Conservation (phyloP, 1,140 invertebrate species). For the Whitmania pigra region DNA sequence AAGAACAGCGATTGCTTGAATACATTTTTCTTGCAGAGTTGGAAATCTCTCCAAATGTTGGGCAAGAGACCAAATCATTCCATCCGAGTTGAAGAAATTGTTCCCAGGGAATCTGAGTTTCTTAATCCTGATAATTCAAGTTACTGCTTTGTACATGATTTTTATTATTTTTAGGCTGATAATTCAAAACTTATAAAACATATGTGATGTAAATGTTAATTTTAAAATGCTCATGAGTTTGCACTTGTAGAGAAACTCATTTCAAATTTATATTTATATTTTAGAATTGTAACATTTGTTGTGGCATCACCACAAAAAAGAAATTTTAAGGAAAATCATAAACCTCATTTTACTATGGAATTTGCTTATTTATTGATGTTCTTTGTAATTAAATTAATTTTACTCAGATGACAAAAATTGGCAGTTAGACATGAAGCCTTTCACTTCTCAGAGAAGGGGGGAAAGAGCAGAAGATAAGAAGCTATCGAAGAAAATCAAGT, state of each 20-base stretch:
- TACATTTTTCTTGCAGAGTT: too few species aligned
- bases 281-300: neutral
- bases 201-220: neutral
- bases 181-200: neutral
- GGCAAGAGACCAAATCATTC: constrained; percentile 2
- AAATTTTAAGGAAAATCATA: neutral
- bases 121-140: neutral
- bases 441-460: constrained; percentile 28
- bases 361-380: neutral
- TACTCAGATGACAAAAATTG: constrained; percentile 22
- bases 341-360: neutral
- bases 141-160: neutral
- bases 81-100: neutral
- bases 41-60: too few species aligned
- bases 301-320: too few species aligned
- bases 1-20: neutral
- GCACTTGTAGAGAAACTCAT: neutral
- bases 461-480: constrained; percentile 27
- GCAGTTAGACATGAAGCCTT: constrained; percentile 26
- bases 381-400: neutral
- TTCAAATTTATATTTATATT: neutral
- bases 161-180: neutral
- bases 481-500: constrained; percentile 26
- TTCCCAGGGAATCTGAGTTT: constrained; percentile 3
- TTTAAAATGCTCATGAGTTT: neutral